Evolutionary conservation across 2,113 vertebrate genomes (phyloP).

Genomic region (Labrus mixtus): DNA sequence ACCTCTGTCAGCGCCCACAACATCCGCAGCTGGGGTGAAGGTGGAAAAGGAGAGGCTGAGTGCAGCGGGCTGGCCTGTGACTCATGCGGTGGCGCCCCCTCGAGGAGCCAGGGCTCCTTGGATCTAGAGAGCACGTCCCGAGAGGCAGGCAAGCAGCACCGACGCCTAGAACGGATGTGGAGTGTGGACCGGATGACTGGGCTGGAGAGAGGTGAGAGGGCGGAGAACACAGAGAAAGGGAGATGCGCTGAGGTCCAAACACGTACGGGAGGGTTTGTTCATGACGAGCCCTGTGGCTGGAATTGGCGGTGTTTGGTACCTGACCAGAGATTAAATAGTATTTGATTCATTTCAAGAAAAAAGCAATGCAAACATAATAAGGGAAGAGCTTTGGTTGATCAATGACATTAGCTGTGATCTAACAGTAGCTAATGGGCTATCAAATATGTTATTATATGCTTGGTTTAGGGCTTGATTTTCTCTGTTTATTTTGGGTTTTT

Average conservation of each 20-base stretch:
- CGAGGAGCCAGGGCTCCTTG: constrained; percentile 88
- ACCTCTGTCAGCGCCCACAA: constrained; percentile 87
- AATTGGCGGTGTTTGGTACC: constrained; percentile 4
- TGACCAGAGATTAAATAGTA: constrained; percentile 66
- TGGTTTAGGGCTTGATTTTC: not conserved
- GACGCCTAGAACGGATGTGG: constrained; percentile 93
- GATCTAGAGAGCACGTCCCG: constrained; percentile 89
- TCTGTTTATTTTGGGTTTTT: not conserved
- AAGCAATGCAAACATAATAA: no score
- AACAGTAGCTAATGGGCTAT: no score
- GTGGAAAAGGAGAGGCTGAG: constrained; percentile 82
- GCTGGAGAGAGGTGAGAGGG: constrained; percentile 84
- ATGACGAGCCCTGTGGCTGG: constrained; percentile 18
- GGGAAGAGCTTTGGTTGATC: no score
- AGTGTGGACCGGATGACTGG: constrained; percentile 93
- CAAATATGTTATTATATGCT: not conserved
- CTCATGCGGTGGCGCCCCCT: constrained; percentile 84
- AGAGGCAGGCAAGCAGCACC: constrained; percentile 87
- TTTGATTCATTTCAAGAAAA: constrained; percentile 16
- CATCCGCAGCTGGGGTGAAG: constrained; percentile 83
- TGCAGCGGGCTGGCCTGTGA: constrained; percentile 89
- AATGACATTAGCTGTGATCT: no score
- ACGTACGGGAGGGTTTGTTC: constrained; percentile 17
- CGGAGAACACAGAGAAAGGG: constrained; percentile 72
- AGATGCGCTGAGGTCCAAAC: constrained; percentile 68